Evolutionary conservation across 2,113 vertebrate species (phyloP), one percentile per base, ranked within the genome.

Genomic region (Xyrauchen texanus): DNA sequence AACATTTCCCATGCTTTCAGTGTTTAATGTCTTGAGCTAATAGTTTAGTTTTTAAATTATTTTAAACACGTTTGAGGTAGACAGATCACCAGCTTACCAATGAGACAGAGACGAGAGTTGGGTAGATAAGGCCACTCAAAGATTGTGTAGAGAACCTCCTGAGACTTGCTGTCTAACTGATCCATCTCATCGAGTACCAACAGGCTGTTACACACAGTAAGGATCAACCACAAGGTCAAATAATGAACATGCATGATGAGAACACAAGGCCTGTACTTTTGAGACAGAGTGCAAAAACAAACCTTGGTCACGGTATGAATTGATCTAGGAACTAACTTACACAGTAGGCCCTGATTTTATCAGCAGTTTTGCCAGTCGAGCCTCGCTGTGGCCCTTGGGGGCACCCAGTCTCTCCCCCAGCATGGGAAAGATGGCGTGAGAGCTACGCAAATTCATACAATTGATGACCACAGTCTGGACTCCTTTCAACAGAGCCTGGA

Each of bases 131-230:
- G 95, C 97, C 97, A 99, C 60, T 98, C 98, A 16, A 99, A 99
- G 51, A 99, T 90, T 1, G 95, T 98, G 90, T 99, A 99, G 2
- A 99, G 92, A 42, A 99, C 96, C 0, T 99, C 97, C 84, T 99
- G 98, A 4, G 94, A 91, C 82, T 93, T 97, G 82, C 95, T 98
- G 87, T 99, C 96, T 90, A 99, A 91, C 88, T 98, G 98, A 81
- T 99, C 97, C 95, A 99, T 93, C 83, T 99, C 98, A 4, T 99
- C 98, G 87, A 99, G 84, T 67, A 98, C 95, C 82, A 99, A 83
- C 8, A 99, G 88, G 0, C 98, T 99, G 85, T 6, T 0, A 75
- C 1, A 86, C 5, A 34, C 21, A 84, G 21, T 34, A 34, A 34
- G 21, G 21, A 34, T 34, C 3, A 34, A 34, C 21, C 5, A 83